Conservation (phyloP, 2,113 vertebrate genomes). For the Nycticorax nycticorax region DNA sequence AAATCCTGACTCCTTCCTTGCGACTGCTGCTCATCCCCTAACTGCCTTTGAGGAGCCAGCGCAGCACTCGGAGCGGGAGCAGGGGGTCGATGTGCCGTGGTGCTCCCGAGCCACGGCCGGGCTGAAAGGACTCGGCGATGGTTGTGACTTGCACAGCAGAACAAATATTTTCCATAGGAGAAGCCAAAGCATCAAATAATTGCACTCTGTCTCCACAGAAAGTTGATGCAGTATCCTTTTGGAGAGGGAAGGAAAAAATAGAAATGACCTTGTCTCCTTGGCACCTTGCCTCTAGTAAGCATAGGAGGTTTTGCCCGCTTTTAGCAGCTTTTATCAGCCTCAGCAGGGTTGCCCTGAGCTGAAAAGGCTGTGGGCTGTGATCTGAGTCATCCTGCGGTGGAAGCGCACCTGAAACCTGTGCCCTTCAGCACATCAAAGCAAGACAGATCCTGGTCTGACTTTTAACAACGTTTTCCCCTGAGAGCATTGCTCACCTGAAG, state of each 20-base stretch:
- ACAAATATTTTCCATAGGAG: not conserved
- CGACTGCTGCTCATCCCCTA: not conserved
- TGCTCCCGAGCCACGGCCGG: fast-evolving
- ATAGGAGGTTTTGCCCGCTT: not conserved
- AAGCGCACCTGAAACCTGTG: not conserved
- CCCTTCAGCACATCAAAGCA: not conserved
- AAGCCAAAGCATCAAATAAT: not conserved
- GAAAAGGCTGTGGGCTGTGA: not conserved
- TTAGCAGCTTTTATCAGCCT: not conserved
- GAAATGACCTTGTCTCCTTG: not conserved
- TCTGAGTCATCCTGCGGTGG: not conserved
- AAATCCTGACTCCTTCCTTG: not conserved
- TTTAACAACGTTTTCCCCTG: not conserved
- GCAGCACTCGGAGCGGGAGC: not conserved
- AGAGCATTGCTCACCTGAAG: not conserved
- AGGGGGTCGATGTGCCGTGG: fast-evolving
- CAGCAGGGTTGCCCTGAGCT: not conserved
- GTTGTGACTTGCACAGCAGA: not conserved
- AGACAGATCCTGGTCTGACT: not conserved
- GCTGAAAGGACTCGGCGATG: too few species aligned
- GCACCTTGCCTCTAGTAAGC: fast-evolving
- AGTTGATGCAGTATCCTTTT: not conserved
- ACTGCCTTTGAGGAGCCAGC: not conserved
- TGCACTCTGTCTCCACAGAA: not conserved
- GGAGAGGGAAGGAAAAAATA: not conserved